Evolutionary conservation across 2,113 vertebrate genomes (phyloP).

Genomic region (Halcyon senegalensis): DNA sequence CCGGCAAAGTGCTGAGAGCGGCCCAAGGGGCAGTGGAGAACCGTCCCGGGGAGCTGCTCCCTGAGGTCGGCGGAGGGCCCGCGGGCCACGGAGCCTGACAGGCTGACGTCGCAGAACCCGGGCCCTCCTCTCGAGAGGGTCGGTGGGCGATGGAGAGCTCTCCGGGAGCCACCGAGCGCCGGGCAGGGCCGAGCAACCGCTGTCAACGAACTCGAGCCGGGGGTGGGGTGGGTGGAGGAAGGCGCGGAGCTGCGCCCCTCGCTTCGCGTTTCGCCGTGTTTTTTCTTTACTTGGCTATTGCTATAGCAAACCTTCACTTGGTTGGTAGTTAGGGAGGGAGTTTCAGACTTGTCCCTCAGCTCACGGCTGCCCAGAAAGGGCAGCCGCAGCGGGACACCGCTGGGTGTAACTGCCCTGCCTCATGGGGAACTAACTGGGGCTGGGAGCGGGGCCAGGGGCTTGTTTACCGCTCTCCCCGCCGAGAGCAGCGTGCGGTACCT

Average conservation of each 20-base stretch:
- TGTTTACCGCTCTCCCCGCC: not conserved
- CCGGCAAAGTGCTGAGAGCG: not conserved
- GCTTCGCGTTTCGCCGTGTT: not conserved
- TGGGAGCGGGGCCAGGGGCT: not conserved
- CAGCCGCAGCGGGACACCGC: not conserved
- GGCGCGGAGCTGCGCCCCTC: too few species aligned
- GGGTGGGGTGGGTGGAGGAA: not conserved
- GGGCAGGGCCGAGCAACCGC: not conserved
- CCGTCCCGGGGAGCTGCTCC: not conserved
- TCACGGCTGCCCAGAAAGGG: not conserved
- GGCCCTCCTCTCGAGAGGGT: too few species aligned
- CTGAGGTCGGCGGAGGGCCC: not conserved
- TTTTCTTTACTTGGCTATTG: not conserved
- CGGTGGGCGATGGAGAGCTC: not conserved
- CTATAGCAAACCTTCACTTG: not conserved
- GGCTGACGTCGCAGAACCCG: not conserved
- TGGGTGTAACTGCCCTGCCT: not conserved
- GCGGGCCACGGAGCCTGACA: not conserved
- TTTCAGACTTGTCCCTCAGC: not conserved
- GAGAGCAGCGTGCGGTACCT: not conserved
- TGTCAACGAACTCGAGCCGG: not conserved
- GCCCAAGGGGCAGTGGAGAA: not conserved
- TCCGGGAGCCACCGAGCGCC: not conserved
- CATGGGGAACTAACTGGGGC: not conserved
- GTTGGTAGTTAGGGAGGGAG: not conserved